Evolutionary conservation across 2,797 vertebrate genomes (phyloP).

Genomic region (Pseudocheirus occidentalis): DNA sequence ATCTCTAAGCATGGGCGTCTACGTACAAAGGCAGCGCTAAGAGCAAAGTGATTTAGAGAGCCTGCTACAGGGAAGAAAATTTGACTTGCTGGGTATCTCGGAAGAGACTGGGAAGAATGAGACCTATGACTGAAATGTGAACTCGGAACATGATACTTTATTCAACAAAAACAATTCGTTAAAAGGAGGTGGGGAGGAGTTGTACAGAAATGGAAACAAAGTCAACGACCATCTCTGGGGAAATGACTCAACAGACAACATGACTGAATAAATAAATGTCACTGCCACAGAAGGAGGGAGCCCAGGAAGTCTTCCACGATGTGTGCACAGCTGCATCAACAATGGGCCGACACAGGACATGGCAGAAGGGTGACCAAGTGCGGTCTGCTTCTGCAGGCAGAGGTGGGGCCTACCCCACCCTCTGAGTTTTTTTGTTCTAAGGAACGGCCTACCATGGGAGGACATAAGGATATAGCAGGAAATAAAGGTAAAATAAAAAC

Average conservation of each 20-base stretch:
- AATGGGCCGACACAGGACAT: neutral
- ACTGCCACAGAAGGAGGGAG: neutral
- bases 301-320: neutral
- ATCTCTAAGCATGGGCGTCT: neutral
- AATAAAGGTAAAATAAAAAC: neutral
- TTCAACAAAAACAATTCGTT: neutral
- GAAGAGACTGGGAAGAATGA: neutral
- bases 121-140: neutral
- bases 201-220: neutral
- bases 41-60: neutral
- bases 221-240: neutral
- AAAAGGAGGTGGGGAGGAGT: neutral
- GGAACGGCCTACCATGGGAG: neutral
- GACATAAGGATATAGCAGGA: neutral
- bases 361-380: fast-evolving
- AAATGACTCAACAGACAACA: neutral
- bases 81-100: neutral
- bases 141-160: neutral
- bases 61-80: neutral
- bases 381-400: neutral
- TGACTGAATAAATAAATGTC: neutral
- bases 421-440: neutral
- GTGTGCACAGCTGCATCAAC: fast-evolving
- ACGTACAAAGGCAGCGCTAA: neutral
- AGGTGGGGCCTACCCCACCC: neutral